These are phyloP conservation scores for Lycorma delicatula DNA, from an alignment of 1,140 invertebrate species.

Conservation along the genomic window DNA sequence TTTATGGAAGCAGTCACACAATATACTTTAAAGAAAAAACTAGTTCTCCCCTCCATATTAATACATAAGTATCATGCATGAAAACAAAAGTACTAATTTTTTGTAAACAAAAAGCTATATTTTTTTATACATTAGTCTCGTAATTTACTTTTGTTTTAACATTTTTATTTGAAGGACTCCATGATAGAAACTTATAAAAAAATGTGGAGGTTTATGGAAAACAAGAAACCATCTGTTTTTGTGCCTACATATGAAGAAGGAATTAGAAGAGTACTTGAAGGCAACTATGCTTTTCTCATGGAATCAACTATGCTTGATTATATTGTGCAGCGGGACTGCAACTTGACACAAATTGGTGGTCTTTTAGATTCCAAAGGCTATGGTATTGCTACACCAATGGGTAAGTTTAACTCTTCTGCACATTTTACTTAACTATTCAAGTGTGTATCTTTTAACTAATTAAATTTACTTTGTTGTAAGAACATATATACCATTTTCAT, in stretches of 20 bases:
- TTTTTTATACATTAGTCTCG: too few species aligned
- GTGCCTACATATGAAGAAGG: slow-evolving; percentile 69
- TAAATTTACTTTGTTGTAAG: too few species aligned
- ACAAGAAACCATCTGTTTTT: slow-evolving; percentile 61
- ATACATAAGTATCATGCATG: too few species aligned
- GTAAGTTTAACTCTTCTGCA: slow-evolving; percentile 17
- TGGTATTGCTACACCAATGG: slow-evolving; percentile 48
- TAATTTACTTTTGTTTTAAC: too few species aligned
- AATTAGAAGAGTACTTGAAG: slow-evolving; percentile 59
- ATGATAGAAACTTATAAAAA: slow-evolving; percentile 77
- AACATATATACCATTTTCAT: too few species aligned
- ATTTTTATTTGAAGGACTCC: slow-evolving; percentile 58
- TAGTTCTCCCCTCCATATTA: too few species aligned
- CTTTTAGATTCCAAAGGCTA: slow-evolving; percentile 78
- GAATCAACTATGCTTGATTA: slow-evolving; percentile 91
- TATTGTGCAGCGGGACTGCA: slow-evolving; percentile 79
- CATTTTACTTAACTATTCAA: too few species aligned
- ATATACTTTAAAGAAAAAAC: too few species aligned
- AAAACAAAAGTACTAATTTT: too few species aligned
- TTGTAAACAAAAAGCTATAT: too few species aligned
- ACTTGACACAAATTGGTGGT: slow-evolving; percentile 88
- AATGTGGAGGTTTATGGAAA: slow-evolving; percentile 82
- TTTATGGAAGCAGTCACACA: too few species aligned
- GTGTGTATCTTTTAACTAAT: too few species aligned
- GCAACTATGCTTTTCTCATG: slow-evolving; percentile 87